Evolutionary conservation across 1,140 invertebrate genomes (phyloP).

Genomic region (Pseudomyrmex cubaensis): DNA sequence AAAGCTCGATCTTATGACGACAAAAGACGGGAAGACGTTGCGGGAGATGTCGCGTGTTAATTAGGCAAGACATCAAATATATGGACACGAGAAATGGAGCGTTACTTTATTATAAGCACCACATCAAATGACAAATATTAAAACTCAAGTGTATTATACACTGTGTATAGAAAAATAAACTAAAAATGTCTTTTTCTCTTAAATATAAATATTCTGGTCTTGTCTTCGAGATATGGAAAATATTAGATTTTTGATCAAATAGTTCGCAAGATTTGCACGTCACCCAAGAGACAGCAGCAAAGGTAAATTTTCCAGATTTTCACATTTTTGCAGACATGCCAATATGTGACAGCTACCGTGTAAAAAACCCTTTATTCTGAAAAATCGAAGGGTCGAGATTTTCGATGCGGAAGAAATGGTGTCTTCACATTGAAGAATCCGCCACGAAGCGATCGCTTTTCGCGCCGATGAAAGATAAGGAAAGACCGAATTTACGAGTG

Average conservation of each 20-base stretch:
- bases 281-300: background rate
- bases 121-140: background rate
- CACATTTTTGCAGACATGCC: background rate
- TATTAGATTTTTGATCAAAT: background rate
- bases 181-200: too few relatives aligned
- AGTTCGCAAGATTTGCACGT: background rate
- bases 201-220: background rate
- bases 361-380: background rate
- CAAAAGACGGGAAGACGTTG: conserved; percentile 26
- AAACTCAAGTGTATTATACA: too few relatives aligned
- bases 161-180: too few relatives aligned
- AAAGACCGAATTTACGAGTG: conserved; percentile 22
- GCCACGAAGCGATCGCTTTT: conserved; percentile 1
- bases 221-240: background rate
- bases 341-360: conserved; percentile 5
- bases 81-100: background rate
- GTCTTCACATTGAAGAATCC: conserved; percentile 4
- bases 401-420: background rate
- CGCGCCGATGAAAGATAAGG: background rate
- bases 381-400: background rate
- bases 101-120: conserved; percentile 19
- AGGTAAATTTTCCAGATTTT: background rate
- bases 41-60: conserved; percentile 41
- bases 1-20: conserved; percentile 20
- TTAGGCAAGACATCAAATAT: conserved; percentile 25